Evolutionary conservation across 2,113 vertebrate species (phyloP).

Genomic region (Heptranchias perlo): DNA sequence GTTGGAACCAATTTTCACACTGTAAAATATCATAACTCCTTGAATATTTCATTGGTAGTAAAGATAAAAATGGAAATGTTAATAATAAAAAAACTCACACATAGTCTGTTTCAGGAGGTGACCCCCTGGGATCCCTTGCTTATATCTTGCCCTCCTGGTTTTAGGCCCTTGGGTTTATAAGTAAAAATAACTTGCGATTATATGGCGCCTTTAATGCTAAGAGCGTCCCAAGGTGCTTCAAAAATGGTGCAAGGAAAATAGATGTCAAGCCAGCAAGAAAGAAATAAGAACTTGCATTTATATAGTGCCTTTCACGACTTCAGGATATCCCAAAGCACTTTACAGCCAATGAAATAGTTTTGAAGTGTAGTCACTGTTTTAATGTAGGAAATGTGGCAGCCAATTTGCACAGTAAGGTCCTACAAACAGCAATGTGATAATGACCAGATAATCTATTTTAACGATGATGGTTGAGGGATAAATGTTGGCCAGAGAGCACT

Average conservation of each 20-base stretch:
- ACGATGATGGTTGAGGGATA: not conserved
- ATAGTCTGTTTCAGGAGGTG: not conserved
- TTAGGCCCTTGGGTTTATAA: not conserved
- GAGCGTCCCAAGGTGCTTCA: not conserved
- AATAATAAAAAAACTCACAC: not conserved
- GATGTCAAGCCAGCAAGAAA: not conserved
- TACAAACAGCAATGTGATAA: not conserved
- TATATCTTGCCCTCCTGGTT: not conserved
- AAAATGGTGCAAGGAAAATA: not conserved
- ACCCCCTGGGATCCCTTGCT: not conserved
- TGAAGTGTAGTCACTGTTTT: not conserved
- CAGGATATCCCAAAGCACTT: not conserved
- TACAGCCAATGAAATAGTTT: not conserved
- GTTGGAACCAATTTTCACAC: slow-evolving; percentile 1
- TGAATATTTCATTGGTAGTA: not conserved
- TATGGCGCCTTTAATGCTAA: not conserved
- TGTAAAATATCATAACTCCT: not conserved
- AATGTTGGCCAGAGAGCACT: not conserved
- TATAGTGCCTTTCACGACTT: not conserved
- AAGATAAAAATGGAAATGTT: not conserved
- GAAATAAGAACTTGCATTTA: not conserved
- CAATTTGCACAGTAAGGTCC: not conserved
- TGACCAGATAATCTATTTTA: not conserved
- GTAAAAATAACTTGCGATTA: not conserved
- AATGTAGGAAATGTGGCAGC: not conserved